Evolutionary conservation across 2,113 vertebrate species (phyloP), one percentile per base, ranked within the genome.

Genomic region (Uropsilus gracilis): DNA sequence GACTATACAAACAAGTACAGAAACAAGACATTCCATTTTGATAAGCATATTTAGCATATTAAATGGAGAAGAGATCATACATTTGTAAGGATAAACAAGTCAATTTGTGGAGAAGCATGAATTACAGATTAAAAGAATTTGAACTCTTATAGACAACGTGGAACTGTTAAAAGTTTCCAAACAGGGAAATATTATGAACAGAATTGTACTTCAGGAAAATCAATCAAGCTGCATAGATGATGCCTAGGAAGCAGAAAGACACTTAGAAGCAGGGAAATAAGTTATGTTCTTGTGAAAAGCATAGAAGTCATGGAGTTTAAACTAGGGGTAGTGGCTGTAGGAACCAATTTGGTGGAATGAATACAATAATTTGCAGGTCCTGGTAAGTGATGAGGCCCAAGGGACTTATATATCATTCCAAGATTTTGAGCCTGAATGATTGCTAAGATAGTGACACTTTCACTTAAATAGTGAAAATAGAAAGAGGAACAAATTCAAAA

Each of bases 321-420:
- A 87, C 91, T 72, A 89, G 66, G 66, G 75, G 84, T 90, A 94
- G 89, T 77, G 78, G 89, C 91, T 93, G 94, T 96, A 66, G 87
- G 95, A 96, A 96, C 76, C 80, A 95, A 97, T 95, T 95, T 97
- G 95, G 86, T 91, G 95, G 75, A 95, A 96, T 93, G 83, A 97
- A 91, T 87, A 85, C 89, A 96, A 90, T 91, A 96, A 96, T 96
- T 97, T 91, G 22, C 96, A 96, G 91, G 87, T 95, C 48, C 86
- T 96, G 94, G 95, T 89, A 96, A 96, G 46, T 91, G 93, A 94
- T 72, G 80, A 95, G 76, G 80, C 89, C 75, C 91, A 96, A 87
- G 86, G 53, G 95, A 91, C 75, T 96, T 95, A 91, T 69, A 96
- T 90, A 82, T 96, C 87, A 96, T 95, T 94, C 89, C 76, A 91